Conservation (phyloP, 2,113 vertebrate species). For the Typhlomys cinereus region DNA sequence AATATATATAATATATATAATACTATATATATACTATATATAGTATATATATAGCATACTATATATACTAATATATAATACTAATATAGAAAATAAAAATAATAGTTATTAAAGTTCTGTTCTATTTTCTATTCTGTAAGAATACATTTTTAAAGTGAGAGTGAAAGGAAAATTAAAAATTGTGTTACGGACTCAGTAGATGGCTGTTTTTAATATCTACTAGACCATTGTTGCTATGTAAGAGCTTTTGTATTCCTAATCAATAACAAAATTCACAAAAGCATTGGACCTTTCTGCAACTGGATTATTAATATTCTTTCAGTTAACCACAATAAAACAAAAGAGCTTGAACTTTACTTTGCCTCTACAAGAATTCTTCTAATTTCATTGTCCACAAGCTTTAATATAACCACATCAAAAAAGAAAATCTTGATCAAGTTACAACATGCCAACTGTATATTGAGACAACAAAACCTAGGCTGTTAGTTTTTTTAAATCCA, state of each 20-base stretch:
- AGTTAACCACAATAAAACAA: constrained; percentile 18
- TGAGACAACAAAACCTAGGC: background rate
- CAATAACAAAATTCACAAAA: background rate
- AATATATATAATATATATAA: too few relatives aligned
- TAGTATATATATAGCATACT: too few relatives aligned
- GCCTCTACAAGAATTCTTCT: constrained; percentile 32
- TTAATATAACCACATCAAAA: background rate
- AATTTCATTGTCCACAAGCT: constrained; percentile 31
- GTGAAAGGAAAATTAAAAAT: constrained; percentile 13
- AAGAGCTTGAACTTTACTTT: constrained; percentile 40
- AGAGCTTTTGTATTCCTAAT: constrained; percentile 27
- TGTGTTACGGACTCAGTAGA: background rate
- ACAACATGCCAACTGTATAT: background rate
- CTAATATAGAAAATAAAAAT: constrained; percentile 20
- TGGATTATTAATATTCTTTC: background rate
- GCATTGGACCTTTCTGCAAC: background rate
- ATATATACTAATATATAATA: too few relatives aligned
- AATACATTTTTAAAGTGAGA: constrained; percentile 46
- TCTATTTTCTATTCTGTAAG: background rate
- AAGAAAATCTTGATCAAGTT: background rate
- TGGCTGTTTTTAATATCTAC: too few relatives aligned
- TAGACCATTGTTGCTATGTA: background rate
- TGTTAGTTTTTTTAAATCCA: constrained; percentile 46
- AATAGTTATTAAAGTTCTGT: constrained; percentile 46
- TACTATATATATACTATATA: too few relatives aligned